Base-by-base conservation (phyloP, 2,113 vertebrate genomes). In the Nothocercus julius region DNA sequence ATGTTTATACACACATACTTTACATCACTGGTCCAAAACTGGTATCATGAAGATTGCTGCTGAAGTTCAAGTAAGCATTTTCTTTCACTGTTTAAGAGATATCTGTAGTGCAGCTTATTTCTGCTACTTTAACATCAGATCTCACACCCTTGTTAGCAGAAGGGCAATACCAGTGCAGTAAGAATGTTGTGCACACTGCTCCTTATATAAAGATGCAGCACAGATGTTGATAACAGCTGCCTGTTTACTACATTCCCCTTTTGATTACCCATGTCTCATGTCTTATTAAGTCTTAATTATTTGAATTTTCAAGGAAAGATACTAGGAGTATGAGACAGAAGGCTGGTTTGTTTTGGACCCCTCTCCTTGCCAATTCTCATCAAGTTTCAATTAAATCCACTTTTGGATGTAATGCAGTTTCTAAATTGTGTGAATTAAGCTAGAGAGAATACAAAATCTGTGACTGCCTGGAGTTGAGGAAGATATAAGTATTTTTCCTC, bases 11-110 rank as follows among this genome's bases (percentile, higher is more conserved):
- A 36, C 11, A 22, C 1, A 28, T 61, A 30, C 8, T 36, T 20
- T n/a, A 11, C 62, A 30, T 22, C 1, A 11, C 10, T 21, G 44
- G 22, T 25, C 20, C 2, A 22, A 2, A 5, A 44, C 7, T 74
- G 32, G 22, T 12, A 44, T 62, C 21, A 74, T 1, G 2, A 74
- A 67, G 54, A 42, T 11, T 44, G 28, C 15, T 70, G 6, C 19
- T 62, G 25, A 73, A 85, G 10, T 62, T 9, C 21, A 77, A 85
- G 4, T 18, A 28, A 85, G 11, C 5, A 7, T 85, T 56, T n/a
- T 69, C 32, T 85, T 7, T 8, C 53, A 27, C 11, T 53, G 7
- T 34, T 85, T 63, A 83, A 77, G 61, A 32, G 1, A 2, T 24
- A 64, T 6, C 11, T 68, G 5, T 25, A 74, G 9, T 13, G 18